Conservation (phyloP, 2,888 invertebrate species). For the Oscheius onirici region DNA sequence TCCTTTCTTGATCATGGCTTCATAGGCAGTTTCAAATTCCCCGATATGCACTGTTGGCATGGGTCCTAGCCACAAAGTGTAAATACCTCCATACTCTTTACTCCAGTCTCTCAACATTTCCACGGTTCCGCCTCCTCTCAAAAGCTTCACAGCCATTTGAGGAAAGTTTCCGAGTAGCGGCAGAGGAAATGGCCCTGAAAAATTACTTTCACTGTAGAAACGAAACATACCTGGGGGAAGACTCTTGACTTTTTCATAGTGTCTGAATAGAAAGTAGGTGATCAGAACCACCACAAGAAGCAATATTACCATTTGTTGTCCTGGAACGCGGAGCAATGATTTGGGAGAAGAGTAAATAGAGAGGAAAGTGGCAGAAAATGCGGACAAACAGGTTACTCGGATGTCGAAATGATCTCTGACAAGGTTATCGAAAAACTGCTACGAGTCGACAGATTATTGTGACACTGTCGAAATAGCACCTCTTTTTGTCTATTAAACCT, state of each 20-base stretch:
- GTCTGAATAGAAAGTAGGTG: neutral
- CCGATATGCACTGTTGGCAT: conserved; percentile 41
- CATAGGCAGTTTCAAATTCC: neutral
- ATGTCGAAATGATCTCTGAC: too few species aligned
- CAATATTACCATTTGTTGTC: neutral
- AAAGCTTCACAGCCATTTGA: conserved; percentile 34
- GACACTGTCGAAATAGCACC: too few species aligned
- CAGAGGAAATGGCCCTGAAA: conserved; percentile 40
- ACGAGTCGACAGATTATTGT: too few species aligned
- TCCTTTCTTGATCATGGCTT: conserved; percentile 18
- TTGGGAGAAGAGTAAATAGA: too few species aligned
- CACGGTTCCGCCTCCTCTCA: conserved; percentile 30
- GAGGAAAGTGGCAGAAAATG: too few species aligned
- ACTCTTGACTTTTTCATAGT: neutral
- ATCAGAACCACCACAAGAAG: neutral
- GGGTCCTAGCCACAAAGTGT: conserved; percentile 49
- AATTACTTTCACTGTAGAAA: too few species aligned
- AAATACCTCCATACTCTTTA: conserved; percentile 39
- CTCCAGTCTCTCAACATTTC: conserved; percentile 31
- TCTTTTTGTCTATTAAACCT: too few species aligned
- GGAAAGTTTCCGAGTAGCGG: conserved; percentile 46
- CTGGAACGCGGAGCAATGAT: too few species aligned
- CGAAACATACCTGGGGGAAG: conserved; percentile 20
- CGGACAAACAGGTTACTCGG: too few species aligned
- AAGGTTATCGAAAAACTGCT: too few species aligned